A percentile compares a stretch with the other conserved stretches of the same genome.
Evolutionary conservation across 2,797 vertebrate species (phyloP).

Genomic region (Heterohyrax brucei): DNA sequence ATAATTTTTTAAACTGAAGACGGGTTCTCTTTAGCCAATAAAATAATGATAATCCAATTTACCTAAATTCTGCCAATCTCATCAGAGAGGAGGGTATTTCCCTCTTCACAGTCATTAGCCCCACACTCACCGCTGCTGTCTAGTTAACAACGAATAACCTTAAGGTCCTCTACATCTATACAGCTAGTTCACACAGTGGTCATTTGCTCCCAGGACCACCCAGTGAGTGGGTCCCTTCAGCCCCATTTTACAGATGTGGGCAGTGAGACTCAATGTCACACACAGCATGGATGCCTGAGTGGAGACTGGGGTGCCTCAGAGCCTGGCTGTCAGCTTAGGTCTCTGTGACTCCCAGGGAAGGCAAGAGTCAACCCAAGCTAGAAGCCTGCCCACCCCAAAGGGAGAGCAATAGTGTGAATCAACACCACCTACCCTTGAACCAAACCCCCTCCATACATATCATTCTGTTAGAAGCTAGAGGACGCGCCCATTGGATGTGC

Average conservation of each 20-base stretch:
- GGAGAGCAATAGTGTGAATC: not conserved
- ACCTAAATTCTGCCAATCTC: not conserved
- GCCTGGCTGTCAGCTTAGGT: not conserved
- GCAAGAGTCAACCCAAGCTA: not conserved
- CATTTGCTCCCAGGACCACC: not conserved
- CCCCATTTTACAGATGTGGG: not conserved
- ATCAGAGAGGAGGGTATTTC: not conserved
- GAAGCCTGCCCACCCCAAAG: not conserved
- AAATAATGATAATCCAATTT: no score
- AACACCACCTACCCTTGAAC: not conserved
- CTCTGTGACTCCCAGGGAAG: not conserved
- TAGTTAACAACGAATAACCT: not conserved
- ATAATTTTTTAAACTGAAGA: not conserved
- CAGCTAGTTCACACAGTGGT: not conserved
- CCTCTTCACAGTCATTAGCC: not conserved
- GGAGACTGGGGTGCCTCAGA: accelerated
- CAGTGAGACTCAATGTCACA: not conserved
- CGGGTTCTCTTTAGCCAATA: no score
- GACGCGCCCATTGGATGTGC: no score
- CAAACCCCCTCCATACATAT: not conserved
- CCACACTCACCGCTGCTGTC: not conserved
- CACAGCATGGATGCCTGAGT: not conserved
- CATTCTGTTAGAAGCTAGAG: not conserved
- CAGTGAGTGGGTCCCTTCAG: not conserved
- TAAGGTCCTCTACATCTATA: no score